phyloP scores from a whole-genome alignment of 2,888 invertebrate species.

The Leucoptera coffeella region DNA sequence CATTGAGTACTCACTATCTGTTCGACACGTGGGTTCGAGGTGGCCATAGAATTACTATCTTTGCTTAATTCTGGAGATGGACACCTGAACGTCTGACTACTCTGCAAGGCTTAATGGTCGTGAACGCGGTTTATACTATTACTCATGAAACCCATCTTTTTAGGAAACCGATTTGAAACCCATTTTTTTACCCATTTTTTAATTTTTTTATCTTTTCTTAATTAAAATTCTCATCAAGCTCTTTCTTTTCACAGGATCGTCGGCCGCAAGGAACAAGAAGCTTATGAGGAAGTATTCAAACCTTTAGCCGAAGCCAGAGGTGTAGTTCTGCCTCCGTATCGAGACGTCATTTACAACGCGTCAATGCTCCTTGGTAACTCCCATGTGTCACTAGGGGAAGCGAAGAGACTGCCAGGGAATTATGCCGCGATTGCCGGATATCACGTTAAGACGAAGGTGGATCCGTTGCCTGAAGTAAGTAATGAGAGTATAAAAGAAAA shows the following conservation, averaged over 20 bases:
- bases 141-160: too few species aligned
- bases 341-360: slow-evolving; percentile 4
- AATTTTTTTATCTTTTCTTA: too few species aligned
- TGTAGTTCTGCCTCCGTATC: slow-evolving; percentile 4
- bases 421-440: slow-evolving; percentile 6
- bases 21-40: too few species aligned
- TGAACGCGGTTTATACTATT: too few species aligned
- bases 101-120: too few species aligned
- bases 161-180: too few species aligned
- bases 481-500: too few species aligned
- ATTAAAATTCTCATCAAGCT: background rate
- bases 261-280: background rate
- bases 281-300: slow-evolving; percentile 3
- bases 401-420: slow-evolving; percentile 6
- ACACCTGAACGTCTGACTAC: too few species aligned
- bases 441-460: slow-evolving; percentile 4
- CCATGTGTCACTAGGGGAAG: slow-evolving; percentile 4
- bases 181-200: too few species aligned
- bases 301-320: slow-evolving; percentile 5
- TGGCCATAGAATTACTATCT: too few species aligned
- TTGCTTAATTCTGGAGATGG: too few species aligned
- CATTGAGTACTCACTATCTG: too few species aligned
- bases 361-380: slow-evolving; percentile 7
- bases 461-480: slow-evolving; percentile 7
- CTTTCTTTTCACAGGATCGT: background rate